Evolutionary conservation across 2,113 vertebrate genomes (phyloP).

Genomic region (Crotalus helleri): DNA sequence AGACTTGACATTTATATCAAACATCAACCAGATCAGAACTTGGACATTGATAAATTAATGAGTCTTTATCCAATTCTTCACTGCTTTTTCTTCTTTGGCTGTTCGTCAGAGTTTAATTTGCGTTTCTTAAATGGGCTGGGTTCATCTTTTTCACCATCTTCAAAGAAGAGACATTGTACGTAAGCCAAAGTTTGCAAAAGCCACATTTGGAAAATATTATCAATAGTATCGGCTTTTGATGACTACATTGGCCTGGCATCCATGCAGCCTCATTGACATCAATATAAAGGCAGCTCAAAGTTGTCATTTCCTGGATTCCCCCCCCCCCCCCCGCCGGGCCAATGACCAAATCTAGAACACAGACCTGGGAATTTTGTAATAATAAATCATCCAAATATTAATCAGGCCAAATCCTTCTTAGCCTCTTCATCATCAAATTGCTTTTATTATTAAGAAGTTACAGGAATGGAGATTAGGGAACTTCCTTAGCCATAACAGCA

Average conservation of each 20-base stretch:
- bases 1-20: conserved; percentile 36
- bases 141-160: conserved; percentile 82
- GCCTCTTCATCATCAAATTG: not conserved
- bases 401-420: not conserved
- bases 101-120: conserved; percentile 81
- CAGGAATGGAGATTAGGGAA: not conserved
- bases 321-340: not conserved
- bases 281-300: not conserved
- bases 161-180: conserved; percentile 58
- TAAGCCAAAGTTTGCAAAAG: not conserved
- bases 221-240: not conserved
- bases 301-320: not conserved
- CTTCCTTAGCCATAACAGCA: not conserved
- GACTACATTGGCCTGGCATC: not conserved
- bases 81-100: conserved; percentile 83
- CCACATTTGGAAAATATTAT: not conserved
- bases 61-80: conserved; percentile 27
- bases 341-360: not conserved
- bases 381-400: not conserved
- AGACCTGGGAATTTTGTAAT: not conserved
- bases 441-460: not conserved
- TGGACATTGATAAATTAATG: conserved; percentile 59
- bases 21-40: conserved; percentile 47
- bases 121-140: conserved; percentile 80
- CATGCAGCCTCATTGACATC: not conserved